Evolutionary conservation across 2,797 vertebrate genomes (phyloP).

Genomic region (Mastacembelus armatus): DNA sequence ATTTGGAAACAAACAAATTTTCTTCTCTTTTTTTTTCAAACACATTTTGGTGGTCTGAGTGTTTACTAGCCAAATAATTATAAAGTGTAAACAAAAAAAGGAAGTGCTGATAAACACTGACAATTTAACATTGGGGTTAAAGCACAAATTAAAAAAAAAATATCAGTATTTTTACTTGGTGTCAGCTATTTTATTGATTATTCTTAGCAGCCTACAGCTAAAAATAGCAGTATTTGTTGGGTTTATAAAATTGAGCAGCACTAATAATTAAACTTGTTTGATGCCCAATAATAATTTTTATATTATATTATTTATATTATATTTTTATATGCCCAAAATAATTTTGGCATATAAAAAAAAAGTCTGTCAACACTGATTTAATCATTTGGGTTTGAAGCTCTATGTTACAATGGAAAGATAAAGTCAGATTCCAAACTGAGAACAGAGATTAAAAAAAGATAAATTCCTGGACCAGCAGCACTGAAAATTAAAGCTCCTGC

Average conservation of each 20-base stretch:
- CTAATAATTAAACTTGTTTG: background rate
- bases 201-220: constrained; percentile 10
- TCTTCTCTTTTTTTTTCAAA: background rate
- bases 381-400: background rate
- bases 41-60: background rate
- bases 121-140: constrained; percentile 6
- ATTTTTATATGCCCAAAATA: too few species aligned
- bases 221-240: too few species aligned
- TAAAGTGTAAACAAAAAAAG: background rate
- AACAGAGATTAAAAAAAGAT: constrained; percentile 9
- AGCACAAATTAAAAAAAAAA: background rate
- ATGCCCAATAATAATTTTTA: too few species aligned
- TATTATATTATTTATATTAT: too few species aligned
- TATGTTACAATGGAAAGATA: background rate
- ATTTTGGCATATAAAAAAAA: background rate
- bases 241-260: constrained; percentile 6
- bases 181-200: constrained; percentile 11
- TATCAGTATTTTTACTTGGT: background rate
- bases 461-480: background rate
- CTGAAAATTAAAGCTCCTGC: constrained; percentile 5
- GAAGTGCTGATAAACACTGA: background rate
- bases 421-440: constrained; percentile 17
- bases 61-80: background rate
- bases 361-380: background rate
- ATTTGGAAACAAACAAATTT: background rate